These are phyloP conservation scores for Drosophila azteca DNA, from an alignment of 1,140 invertebrate species.

Conservation along the genomic window DNA sequence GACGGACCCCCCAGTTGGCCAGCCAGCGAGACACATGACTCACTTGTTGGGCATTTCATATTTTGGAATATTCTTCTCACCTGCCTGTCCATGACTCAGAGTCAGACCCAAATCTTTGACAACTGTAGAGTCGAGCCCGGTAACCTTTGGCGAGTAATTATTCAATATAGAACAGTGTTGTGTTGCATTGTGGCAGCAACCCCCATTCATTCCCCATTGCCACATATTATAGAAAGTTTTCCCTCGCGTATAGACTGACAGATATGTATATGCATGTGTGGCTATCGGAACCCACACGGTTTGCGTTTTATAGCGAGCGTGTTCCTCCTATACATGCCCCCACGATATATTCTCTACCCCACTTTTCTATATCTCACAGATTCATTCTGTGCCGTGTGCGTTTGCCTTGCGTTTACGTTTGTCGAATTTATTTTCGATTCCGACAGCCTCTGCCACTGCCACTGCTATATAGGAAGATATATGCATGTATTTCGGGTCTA, in stretches of 20 bases:
- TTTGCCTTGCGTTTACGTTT: slow-evolving; percentile 68
- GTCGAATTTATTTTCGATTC: slow-evolving; percentile 74
- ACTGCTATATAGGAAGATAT: slow-evolving; percentile 22
- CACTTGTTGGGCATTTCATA: slow-evolving; percentile 3
- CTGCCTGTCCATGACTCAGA: slow-evolving; percentile 64
- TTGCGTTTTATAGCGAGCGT: slow-evolving; percentile 58
- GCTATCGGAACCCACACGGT: slow-evolving; percentile 55
- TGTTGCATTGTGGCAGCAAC: slow-evolving; percentile 6
- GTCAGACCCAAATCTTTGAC: slow-evolving; percentile 61
- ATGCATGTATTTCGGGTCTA: too few species aligned
- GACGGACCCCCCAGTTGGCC: background rate
- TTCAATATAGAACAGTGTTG: slow-evolving; percentile 12
- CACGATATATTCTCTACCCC: slow-evolving; percentile 36
- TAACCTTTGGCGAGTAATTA: slow-evolving; percentile 35
- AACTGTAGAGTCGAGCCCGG: slow-evolving; percentile 13
- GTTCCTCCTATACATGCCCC: slow-evolving; percentile 44
- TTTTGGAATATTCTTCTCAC: slow-evolving; percentile 49
- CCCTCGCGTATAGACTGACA: slow-evolving; percentile 8
- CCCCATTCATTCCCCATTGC: slow-evolving; percentile 18
- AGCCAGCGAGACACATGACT: slow-evolving; percentile 21
- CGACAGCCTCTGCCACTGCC: slow-evolving; percentile 21
- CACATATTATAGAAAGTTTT: slow-evolving; percentile 33
- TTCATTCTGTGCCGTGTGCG: slow-evolving; percentile 73
- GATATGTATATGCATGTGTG: slow-evolving; percentile 30
- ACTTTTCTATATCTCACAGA: slow-evolving; percentile 51